Base-by-base conservation (phyloP, 2,888 invertebrate genomes). In the Crossocerus cetratus region DNA sequence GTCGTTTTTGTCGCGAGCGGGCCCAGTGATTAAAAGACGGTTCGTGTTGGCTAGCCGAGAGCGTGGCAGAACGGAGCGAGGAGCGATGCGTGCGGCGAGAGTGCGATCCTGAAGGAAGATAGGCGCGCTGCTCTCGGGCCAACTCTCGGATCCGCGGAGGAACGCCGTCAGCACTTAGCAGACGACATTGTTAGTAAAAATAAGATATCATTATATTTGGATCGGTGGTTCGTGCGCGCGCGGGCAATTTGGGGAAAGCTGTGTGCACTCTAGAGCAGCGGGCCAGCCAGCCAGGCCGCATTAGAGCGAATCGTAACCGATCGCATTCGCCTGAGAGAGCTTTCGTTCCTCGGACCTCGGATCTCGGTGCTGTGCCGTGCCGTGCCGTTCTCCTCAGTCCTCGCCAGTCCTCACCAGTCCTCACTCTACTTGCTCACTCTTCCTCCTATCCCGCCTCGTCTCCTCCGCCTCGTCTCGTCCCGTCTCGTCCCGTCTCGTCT, bases 131-230 rank as follows among this genome's bases (percentile, higher is more conserved):
- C 45, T 64, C 32, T 32, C 32, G 21, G 62, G 42, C 43, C 23
- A 72, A 61, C 57, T 16, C 61, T 71, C 21, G 43, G 22, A 44
- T 57, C 14, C 14, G 65, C 43, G 54, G 53, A 45, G 61, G 56
- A 65, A 49, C 32, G 32, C 16, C 66, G 59, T 73, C 77, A 49
- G 66, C 79, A 72, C 76, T 78, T 84, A 87, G 84, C 83, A 84
- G 84, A 86, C 88, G 86, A 86, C 84, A 83, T 80, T 83, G 84
- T 84, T 84, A 85, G 88, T 88, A 87, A 87, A 87, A 87, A 88
- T 85, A 86, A 88, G 85, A 81, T 86, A 85, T 79, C 83, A 84
- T 85, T 85, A 80, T 84, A 87, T 88, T 85, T 86, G 87, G 85
- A 86, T 76, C 77, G 75, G 60, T 75, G 75, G 60, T 75, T 75